phyloP scores from a whole-genome alignment of 1,140 invertebrate genomes.

The Euwallacea similis region DNA sequence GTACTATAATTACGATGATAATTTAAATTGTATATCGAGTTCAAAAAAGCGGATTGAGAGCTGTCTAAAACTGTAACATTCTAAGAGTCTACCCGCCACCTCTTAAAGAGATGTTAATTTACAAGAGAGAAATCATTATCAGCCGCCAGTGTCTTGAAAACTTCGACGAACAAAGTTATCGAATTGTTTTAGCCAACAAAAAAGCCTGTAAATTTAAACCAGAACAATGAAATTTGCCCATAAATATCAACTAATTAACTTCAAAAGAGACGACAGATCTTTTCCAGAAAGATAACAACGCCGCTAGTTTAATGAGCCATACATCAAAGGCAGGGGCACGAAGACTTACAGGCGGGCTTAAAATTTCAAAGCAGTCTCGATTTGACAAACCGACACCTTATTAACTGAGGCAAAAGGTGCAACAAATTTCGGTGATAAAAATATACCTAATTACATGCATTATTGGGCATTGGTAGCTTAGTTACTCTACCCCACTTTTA shows the following conservation, averaged over 20 bases:
- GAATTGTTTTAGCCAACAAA: too few species aligned
- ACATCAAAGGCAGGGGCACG: constrained; percentile 8
- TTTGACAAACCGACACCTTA: constrained; percentile 15
- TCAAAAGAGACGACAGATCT: constrained; percentile 1
- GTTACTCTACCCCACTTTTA: too few species aligned
- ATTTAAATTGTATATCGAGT: too few species aligned
- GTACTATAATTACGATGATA: too few species aligned
- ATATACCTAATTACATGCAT: constrained; percentile 13
- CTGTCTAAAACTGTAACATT: too few species aligned
- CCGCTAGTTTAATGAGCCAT: constrained; percentile 14
- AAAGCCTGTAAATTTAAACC: too few species aligned
- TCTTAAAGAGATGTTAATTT: too few species aligned
- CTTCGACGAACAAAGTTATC: too few species aligned
- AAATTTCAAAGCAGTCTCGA: constrained; percentile 5
- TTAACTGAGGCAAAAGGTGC: constrained; percentile 13
- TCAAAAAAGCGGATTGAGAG: too few species aligned
- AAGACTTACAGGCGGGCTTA: constrained; percentile 6
- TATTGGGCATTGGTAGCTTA: neutral
- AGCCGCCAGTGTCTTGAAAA: too few species aligned
- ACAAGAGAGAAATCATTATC: too few species aligned
- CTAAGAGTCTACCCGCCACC: too few species aligned
- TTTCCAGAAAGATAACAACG: constrained; percentile 16
- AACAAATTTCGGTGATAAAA: neutral
- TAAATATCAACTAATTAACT: constrained; percentile 17
- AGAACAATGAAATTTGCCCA: neutral